Base-by-base conservation (phyloP, 2,113 vertebrate genomes). In the Cercocebus atys region DNA sequence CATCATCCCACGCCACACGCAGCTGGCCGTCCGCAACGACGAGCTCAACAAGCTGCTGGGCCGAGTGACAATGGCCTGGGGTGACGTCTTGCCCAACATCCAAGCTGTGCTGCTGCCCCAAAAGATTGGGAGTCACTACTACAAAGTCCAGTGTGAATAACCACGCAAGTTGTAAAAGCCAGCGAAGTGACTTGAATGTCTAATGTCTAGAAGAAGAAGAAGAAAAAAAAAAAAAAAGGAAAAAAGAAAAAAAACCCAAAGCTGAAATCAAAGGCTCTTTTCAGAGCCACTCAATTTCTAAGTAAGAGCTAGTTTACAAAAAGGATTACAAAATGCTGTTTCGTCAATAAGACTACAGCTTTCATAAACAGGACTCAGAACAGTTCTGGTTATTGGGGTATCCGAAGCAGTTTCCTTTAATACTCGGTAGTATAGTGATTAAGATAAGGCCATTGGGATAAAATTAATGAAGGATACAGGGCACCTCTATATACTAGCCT, bases 211-310 rank as follows among this genome's bases (percentile, higher is more conserved):
- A 22, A 8, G 40, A 18, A n/a, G 27, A 38, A 57, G 0, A 61
- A 61, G 1, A 13, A 18, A 55, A 18, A 20, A 18, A 18, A 55
- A 27, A 8, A 18, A 18, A 18, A 18, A 6, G 1, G 2, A 18
- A 20, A 8, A 0, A 18, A 55, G 0, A 18, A 6, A 13, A n/a
- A 38, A 78, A 22, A 6, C 32, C 45, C 5, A 3, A 30, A 78
- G 8, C 4, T 6, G 32, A 76, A 94, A 66, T 59, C 93, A 83
- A 94, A 93, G 52, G 61, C 59, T 90, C 95, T 91, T 82, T 80
- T 64, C 25, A 88, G 72, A 95, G 83, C 64, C 22, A n/a, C 3
- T 52, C 18, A 1, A 8, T 86, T 86, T 70, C 79, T n/a, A 32
- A 64, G 59, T 68, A 87, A 80, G n/a, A n/a, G 61, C 9, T 73